phyloP scores from a whole-genome alignment of 2,888 invertebrate species.

The Scaptomyza tumidula region DNA sequence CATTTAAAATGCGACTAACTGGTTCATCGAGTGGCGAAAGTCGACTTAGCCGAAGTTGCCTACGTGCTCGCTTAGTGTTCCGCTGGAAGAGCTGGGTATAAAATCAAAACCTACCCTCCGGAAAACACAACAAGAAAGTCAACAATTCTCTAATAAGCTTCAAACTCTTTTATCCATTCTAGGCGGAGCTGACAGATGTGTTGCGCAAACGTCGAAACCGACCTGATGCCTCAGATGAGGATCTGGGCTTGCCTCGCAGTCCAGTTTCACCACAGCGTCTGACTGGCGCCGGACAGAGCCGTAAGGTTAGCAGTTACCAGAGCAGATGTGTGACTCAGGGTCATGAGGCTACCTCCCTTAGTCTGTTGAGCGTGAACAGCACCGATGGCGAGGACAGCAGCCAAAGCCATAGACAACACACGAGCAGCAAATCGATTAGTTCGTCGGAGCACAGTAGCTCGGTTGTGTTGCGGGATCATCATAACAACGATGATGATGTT shows the following conservation, averaged over 20 bases:
- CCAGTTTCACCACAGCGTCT: slow-evolving; percentile 89
- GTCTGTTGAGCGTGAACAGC: slow-evolving; percentile 90
- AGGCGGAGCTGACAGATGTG: slow-evolving; percentile 92
- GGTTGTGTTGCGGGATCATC: slow-evolving; percentile 63
- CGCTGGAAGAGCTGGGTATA: slow-evolving; percentile 84
- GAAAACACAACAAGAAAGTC: not conserved
- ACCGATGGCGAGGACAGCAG: slow-evolving; percentile 84
- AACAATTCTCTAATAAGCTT: not conserved
- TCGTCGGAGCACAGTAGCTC: slow-evolving; percentile 62
- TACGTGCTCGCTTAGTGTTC: slow-evolving; percentile 81
- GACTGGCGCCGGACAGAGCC: slow-evolving; percentile 50
- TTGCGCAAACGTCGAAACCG: slow-evolving; percentile 88
- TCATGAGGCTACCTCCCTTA: slow-evolving; percentile 81
- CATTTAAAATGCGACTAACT: slow-evolving; percentile 82
- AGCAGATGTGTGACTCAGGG: slow-evolving; percentile 22
- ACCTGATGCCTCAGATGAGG: slow-evolving; percentile 90
- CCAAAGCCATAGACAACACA: slow-evolving; percentile 55
- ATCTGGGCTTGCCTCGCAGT: slow-evolving; percentile 90
- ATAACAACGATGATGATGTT: slow-evolving; percentile 68
- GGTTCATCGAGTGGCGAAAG: slow-evolving; percentile 71
- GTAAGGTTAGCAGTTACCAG: slow-evolving; percentile 29
- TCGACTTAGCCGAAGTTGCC: slow-evolving; percentile 81
- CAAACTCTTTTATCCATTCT: slow-evolving; percentile 51
- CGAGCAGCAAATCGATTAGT: slow-evolving; percentile 55
- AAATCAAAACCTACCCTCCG: not conserved